A percentile compares a stretch with the other conserved stretches of the same genome.
Conservation (phyloP, 2,797 vertebrate genomes). For the Naso thynnoides region DNA sequence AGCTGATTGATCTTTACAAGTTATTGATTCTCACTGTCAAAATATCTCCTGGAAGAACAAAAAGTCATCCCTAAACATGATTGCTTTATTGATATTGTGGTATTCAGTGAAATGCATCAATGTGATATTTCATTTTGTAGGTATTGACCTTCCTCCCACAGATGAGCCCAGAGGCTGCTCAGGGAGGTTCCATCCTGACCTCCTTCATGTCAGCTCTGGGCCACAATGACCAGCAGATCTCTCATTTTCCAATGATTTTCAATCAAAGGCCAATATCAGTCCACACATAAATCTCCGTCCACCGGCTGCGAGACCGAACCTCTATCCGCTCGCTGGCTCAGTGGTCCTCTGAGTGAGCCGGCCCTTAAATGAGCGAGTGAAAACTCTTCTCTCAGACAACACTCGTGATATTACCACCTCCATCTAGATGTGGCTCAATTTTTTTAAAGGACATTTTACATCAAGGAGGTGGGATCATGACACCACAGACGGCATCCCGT, state of each 20-base stretch:
- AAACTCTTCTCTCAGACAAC: no score
- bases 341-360: neutral
- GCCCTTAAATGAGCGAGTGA: no score
- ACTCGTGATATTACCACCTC: neutral
- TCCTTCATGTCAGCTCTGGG: neutral
- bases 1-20: neutral
- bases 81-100: neutral
- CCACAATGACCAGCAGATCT: neutral
- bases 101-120: neutral
- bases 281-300: neutral
- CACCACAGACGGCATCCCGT: neutral
- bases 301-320: neutral
- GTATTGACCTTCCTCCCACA: neutral
- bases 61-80: neutral
- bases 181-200: neutral
- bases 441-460: neutral
- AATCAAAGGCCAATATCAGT: conserved; percentile 17
- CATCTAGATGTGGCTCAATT: neutral
- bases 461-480: neutral
- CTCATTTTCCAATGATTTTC: conserved; percentile 15
- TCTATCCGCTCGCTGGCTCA: conserved; percentile 17
- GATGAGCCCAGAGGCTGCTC: neutral
- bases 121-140: neutral
- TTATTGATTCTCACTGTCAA: neutral
- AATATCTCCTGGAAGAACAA: neutral